Base-by-base conservation (phyloP, 2,888 invertebrate species). In the Mystacides longicornis region DNA sequence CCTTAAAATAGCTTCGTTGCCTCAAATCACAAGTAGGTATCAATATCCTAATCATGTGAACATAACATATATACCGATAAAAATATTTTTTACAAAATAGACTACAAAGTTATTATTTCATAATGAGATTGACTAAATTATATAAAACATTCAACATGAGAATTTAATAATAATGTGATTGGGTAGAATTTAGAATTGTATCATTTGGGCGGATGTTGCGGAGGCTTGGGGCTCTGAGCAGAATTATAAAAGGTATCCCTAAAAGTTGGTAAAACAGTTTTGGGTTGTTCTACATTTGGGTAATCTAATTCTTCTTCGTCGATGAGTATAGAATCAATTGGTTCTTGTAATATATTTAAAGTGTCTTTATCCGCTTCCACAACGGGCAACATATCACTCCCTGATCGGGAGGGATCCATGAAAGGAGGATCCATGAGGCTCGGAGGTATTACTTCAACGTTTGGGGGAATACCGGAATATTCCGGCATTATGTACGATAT, bases 221-320 rank as follows among this genome's bases (percentile, higher is more conserved):
- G 71, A 52, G 72, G 75, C 66, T 75, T 75, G n/a, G 69, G 67
- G 55, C 66, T 68, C 62, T 68, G 70, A 56, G 74, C 70, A 18
- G 75, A 54, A 37, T 54, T 75, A 63, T 75, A 75, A 64, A 77
- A 77, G 43, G 74, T 75, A 66, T 77, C 75, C 54, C 73, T 75
- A 64, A 77, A 77, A 0, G 75, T 75, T 7, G 77, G 77, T 64
- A 77, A 62, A 61, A 54, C 46, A 21, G 74, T 68, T 54, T 70
- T 73, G 64, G 69, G 72, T 27, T 27, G 27, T 48, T 63, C 63
- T 42, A 73, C 68, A 62, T 68, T 70, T 21, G 73, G 69, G 23
- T 43, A 55, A 52, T 75, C 64, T 31, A 72, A 5, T 21, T 20
- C 45, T 19, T 19, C 76, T 1, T 76, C 74, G 62, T 75, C 75